Conservation (phyloP, 1,140 invertebrate genomes). For the Sarcophaga bullata region DNA sequence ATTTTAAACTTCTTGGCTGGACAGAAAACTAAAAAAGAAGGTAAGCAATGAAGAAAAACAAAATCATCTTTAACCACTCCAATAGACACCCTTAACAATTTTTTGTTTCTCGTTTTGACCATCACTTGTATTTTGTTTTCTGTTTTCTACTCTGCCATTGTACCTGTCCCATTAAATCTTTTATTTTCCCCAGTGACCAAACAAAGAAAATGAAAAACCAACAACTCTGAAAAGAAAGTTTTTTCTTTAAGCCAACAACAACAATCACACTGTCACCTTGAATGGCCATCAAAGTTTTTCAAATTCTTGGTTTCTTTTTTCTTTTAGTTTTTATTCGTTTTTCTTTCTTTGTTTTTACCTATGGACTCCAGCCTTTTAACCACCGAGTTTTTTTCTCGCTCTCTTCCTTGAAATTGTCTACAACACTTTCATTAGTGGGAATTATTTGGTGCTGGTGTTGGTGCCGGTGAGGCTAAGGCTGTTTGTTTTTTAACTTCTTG, state of each 20-base stretch:
- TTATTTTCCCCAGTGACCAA: background rate
- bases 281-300: conserved; percentile 31
- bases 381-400: background rate
- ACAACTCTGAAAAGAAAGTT: too few species aligned
- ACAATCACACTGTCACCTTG: conserved; percentile 31
- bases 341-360: too few species aligned
- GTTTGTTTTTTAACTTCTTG: conserved; percentile 33
- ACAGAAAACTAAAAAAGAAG: too few species aligned
- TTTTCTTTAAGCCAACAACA: background rate
- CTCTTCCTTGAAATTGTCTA: background rate
- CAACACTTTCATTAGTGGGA: background rate
- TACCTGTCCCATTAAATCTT: conserved; percentile 35
- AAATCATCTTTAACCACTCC: conserved; percentile 24
- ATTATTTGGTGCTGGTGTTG: background rate
- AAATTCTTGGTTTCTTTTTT: background rate
- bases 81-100: conserved; percentile 3
- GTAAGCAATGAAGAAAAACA: background rate
- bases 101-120: background rate
- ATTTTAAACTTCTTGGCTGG: too few species aligned
- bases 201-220: background rate
- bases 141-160: background rate
- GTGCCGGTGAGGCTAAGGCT: too few species aligned
- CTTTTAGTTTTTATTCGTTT: background rate
- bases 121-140: background rate
- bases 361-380: too few species aligned